A percentile compares a stretch with the other conserved stretches of the same genome.
Evolutionary conservation across 2,888 invertebrate genomes (phyloP).

Genomic region (Elysia crispata): DNA sequence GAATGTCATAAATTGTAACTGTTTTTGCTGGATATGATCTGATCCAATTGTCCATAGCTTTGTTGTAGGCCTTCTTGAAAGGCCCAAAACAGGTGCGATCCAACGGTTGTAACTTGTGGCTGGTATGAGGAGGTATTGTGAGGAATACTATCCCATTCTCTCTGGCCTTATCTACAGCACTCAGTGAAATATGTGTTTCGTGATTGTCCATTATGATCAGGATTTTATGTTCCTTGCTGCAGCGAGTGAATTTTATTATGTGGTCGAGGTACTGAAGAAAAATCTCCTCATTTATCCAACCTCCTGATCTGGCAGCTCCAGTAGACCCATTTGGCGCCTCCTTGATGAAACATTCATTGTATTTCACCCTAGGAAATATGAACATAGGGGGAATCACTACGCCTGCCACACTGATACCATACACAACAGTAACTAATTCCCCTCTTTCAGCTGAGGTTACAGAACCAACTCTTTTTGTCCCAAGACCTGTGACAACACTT

Average conservation of each 20-base stretch:
- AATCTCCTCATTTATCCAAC: slow-evolving; percentile 23
- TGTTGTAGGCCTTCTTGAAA: slow-evolving; percentile 9
- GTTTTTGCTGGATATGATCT: slow-evolving; percentile 5
- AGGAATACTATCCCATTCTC: background rate
- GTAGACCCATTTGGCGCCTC: slow-evolving; percentile 34
- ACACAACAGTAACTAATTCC: slow-evolving; percentile 37
- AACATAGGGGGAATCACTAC: slow-evolving; percentile 41
- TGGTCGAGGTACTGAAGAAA: background rate
- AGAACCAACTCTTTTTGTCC: slow-evolving; percentile 20
- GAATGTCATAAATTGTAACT: slow-evolving; percentile 25
- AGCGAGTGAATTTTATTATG: background rate
- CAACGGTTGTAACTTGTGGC: slow-evolving; percentile 40
- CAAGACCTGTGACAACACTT: background rate
- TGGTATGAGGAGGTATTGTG: slow-evolving; percentile 35
- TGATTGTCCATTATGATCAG: slow-evolving; percentile 36
- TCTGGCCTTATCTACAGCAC: background rate
- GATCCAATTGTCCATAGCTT: slow-evolving; percentile 19
- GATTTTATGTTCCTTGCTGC: background rate
- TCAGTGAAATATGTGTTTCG: slow-evolving; percentile 5
- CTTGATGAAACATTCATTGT: slow-evolving; percentile 9
- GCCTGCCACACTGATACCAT: slow-evolving; percentile 42
- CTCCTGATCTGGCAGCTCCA: slow-evolving; percentile 14
- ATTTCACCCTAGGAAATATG: slow-evolving; percentile 46
- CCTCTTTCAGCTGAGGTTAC: slow-evolving; percentile 48
- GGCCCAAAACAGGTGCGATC: slow-evolving; percentile 40